Percentiles rank a stretch among this genome's conserved stretches.
These are phyloP conservation scores for Planococcus citri DNA, from an alignment of 1,140 invertebrate species.

Conservation along the genomic window DNA sequence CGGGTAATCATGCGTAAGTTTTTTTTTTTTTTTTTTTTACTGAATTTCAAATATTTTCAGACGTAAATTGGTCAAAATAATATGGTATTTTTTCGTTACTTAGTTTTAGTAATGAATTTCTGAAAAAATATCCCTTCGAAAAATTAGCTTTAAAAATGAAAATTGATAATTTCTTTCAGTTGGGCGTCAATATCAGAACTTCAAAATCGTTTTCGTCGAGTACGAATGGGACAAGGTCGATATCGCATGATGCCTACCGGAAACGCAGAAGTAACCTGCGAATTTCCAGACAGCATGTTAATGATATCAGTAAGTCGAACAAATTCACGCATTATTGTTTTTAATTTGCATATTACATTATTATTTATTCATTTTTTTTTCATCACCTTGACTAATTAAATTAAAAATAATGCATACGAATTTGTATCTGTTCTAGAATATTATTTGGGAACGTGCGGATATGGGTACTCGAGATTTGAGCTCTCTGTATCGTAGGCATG, in stretches of 20 bases:
- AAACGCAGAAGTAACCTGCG: slow-evolving; percentile 29
- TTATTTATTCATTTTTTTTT: neutral
- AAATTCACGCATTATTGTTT: neutral
- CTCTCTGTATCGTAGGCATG: slow-evolving; percentile 26
- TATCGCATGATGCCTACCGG: slow-evolving; percentile 27
- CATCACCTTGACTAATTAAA: neutral
- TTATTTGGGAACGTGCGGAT: slow-evolving; percentile 31
- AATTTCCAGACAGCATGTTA: slow-evolving; percentile 28
- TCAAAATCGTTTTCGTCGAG: slow-evolving; percentile 25
- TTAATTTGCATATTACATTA: neutral
- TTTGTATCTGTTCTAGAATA: slow-evolving; percentile 26
- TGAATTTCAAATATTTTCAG: no score
- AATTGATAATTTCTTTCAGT: slow-evolving; percentile 24
- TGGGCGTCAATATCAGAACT: slow-evolving; percentile 24
- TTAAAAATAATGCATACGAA: neutral
- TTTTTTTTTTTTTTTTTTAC: neutral
- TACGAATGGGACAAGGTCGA: slow-evolving; percentile 27
- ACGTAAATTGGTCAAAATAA: no score
- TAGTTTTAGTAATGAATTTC: no score
- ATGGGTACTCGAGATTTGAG: slow-evolving; percentile 27
- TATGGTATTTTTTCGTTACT: no score
- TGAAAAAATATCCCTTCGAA: no score
- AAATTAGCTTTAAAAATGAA: neutral
- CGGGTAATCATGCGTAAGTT: slow-evolving; percentile 24
- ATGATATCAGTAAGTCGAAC: slow-evolving; percentile 29